These are phyloP conservation scores for Petroica traversi DNA, from an alignment of 2,113 vertebrate genomes.

Conservation along the genomic window DNA sequence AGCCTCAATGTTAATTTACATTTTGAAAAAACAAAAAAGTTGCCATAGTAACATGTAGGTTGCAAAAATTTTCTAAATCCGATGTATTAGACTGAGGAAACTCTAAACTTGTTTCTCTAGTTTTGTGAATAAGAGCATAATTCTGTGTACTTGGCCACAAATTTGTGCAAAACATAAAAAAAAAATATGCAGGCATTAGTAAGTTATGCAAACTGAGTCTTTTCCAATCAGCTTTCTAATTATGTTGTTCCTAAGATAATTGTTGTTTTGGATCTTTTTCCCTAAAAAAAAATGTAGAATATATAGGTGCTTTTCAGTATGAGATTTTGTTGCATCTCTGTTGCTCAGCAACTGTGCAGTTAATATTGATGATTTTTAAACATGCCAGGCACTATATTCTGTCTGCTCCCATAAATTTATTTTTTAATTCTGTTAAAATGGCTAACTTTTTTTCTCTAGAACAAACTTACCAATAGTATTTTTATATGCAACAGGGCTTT, in stretches of 20 bases:
- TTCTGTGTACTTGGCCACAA: not conserved
- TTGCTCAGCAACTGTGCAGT: not conserved
- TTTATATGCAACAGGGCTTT: not conserved
- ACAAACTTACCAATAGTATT: not conserved
- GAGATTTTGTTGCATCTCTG: not conserved
- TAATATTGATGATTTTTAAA: not conserved
- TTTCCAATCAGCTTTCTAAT: slow-evolving; percentile 15
- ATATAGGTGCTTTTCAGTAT: not conserved
- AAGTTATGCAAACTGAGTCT: not conserved
- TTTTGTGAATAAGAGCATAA: not conserved
- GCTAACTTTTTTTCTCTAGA: not conserved
- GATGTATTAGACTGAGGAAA: not conserved
- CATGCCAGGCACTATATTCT: accelerated
- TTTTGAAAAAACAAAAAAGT: not conserved
- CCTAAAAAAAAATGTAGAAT: not conserved
- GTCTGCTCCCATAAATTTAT: not conserved
- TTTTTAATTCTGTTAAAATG: not conserved
- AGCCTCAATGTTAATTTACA: not conserved
- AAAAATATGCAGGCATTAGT: not conserved
- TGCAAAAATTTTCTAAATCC: not conserved
- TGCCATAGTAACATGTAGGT: slow-evolving; percentile 2
- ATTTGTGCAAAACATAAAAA: not conserved
- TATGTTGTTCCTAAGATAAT: slow-evolving; percentile 8
- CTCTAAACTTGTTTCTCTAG: not conserved
- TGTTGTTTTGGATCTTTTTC: not conserved